Evolutionary conservation across 2,888 invertebrate genomes (phyloP), one percentile per base, ranked within the genome.

Genomic region (Sturmia bella): DNA sequence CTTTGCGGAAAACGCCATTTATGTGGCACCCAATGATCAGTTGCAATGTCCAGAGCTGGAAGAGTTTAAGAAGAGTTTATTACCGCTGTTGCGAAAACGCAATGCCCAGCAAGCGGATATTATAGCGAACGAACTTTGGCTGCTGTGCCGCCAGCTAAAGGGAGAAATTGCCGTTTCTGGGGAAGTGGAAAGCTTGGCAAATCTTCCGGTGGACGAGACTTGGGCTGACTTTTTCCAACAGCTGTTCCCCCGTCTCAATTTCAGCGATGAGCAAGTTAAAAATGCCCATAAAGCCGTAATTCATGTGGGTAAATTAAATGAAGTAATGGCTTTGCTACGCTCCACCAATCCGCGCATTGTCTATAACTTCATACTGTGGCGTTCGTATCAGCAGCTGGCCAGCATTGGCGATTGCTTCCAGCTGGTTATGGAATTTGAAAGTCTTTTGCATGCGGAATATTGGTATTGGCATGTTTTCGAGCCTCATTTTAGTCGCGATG

Each of bases 311-410:
- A 85, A 85, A 12, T 84, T 89, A 12, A 76, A 80, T 0, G 84
- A 84, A 3, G 84, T 85, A 1, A 85, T 89, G 75, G 72, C 84
- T 1, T 72, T 87, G 0, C 50, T 88, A 11, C 85, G 84, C 2
- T 68, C 84, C 11, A 87, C 88, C 0, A 88, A 89, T 39, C 86
- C 87, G 0, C 86, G 89, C 4, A 86, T 89, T 4, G 84, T 89
- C 0, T 87, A 85, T 50, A 89, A 89, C 72, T 89, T 86, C 43
- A 84, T 90, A 50, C 69, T 90, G n/a, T 89, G 89, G 89, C 90
- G 87, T 57, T 86, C 86, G 5, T 85, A 85, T 2, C 84, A 85
- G 39, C 74, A 83, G 0, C 73, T 90, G 0, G 54, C 66, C 0
- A 86, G 86, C 2, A 77, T 81, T 13, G 86, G 87, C 12, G 87